These are phyloP conservation scores for Charanyca ferruginea DNA, from an alignment of 2,888 invertebrate species.

Conservation along the genomic window DNA sequence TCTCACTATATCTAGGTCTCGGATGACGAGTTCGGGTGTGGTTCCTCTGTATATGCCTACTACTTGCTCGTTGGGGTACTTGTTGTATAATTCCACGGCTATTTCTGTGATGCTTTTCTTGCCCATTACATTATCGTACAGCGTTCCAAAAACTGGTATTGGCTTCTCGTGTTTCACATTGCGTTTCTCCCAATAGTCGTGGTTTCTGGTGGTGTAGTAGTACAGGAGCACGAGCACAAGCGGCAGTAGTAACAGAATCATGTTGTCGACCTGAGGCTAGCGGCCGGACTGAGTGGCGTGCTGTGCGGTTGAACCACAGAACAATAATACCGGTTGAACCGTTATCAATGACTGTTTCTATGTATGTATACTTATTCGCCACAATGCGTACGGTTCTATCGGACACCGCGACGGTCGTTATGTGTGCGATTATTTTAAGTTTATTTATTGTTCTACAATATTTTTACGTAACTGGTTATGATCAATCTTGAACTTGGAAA, in stretches of 20 bases:
- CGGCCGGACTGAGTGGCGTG: constrained; percentile 33
- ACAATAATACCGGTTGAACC: too few species aligned
- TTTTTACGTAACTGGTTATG: background rate
- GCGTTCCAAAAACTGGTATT: constrained; percentile 77
- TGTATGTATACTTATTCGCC: background rate
- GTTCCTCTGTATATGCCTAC: constrained; percentile 78
- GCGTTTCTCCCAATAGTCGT: constrained; percentile 77
- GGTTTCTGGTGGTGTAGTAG: constrained; percentile 73
- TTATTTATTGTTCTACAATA: background rate
- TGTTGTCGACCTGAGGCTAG: constrained; percentile 42
- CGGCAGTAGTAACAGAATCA: constrained; percentile 62
- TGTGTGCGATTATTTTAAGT: background rate
- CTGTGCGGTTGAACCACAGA: constrained; percentile 8
- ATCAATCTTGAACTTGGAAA: background rate
- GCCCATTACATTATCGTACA: constrained; percentile 71
- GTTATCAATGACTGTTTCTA: constrained; percentile 24
- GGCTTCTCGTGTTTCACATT: constrained; percentile 78
- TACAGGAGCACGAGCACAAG: constrained; percentile 66
- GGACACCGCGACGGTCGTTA: too few species aligned
- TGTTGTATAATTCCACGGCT: constrained; percentile 73
- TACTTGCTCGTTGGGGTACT: constrained; percentile 79
- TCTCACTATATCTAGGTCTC: constrained; percentile 77
- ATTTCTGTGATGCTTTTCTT: constrained; percentile 71
- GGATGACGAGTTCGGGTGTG: constrained; percentile 77
- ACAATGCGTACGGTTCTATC: background rate